phyloP scores from a whole-genome alignment of 2,797 vertebrate species.

The Pachyuromys duprasi region DNA sequence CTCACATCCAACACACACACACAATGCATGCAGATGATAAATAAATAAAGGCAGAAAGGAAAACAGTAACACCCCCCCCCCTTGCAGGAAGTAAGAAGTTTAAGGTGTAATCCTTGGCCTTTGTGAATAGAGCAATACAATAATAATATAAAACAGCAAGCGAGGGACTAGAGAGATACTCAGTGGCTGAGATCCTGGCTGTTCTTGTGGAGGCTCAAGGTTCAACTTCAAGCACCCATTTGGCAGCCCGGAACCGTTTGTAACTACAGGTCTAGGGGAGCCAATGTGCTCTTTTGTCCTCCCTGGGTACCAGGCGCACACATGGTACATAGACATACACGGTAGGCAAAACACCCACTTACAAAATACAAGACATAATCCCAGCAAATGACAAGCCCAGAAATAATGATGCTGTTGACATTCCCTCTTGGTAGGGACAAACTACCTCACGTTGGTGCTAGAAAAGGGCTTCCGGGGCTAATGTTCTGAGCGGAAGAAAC shows the following conservation, averaged over 20 bases:
- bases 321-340: neutral
- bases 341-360: neutral
- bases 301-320: neutral
- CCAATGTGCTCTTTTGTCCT: neutral
- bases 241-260: neutral
- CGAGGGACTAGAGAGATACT: neutral
- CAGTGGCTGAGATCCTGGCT: neutral
- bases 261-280: neutral
- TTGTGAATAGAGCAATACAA: neutral
- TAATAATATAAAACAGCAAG: neutral
- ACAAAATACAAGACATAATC: neutral
- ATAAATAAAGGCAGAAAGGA: neutral
- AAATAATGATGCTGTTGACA: neutral
- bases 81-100: neutral
- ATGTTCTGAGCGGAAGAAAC: constrained; percentile 24
- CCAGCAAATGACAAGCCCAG: neutral
- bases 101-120: neutral
- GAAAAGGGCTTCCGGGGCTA: neutral
- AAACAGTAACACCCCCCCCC: neutral
- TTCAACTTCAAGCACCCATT: neutral
- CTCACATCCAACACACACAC: neutral
- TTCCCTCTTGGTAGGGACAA: neutral
- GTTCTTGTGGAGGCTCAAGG: neutral
- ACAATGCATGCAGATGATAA: neutral
- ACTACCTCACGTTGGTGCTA: neutral